Base-by-base conservation (phyloP, 2,113 vertebrate genomes). In the Telmatochromis brachygnathus region DNA sequence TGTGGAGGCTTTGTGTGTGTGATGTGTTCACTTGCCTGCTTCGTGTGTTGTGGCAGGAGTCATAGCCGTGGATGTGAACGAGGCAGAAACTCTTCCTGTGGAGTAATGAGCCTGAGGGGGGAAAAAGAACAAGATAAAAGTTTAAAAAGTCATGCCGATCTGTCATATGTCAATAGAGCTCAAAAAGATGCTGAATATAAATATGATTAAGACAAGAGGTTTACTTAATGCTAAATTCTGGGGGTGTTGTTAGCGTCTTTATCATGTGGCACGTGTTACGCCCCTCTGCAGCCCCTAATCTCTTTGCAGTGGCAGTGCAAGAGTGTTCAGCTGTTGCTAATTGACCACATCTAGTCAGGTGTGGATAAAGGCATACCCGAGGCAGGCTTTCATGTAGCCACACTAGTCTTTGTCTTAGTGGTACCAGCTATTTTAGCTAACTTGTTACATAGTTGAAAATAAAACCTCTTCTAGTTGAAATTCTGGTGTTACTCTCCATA, bases 1-100 rank as follows among this genome's bases (percentile, higher is more conserved):
- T 51, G 37, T 19, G 26, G 68, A 23, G 9, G 35, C 4, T 62
- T 15, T 54, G 10, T 55, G 14, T 12, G 17, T 10, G 53, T 4
- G 35, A 60, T 55, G 35, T 3, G 60, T 82, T 82, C 15, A 83
- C 85, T 93, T 87, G 98, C 98, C 98, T 96, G 98, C 98, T 97
- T 98, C 97, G 0, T 99, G 98, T 1, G 86, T 96, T 4, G 98
- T 99, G 89, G 98, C 95, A 1, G 99, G 99, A 30, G 96, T 96
- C 98, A 99, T 99, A 49, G 98, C 98, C 0, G 99, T 99, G 85
- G 98, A 99, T 2, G 98, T 99, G 96, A 99, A 99, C 75, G 98
- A 99, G 7, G 99, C 98, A 0, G 98, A 98, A 13, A 99, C 98
- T 91, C 96, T 97, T 60, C 99, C 99, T 0, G 98, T 99, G 53